These are phyloP conservation scores for Chrysolina oricalcia DNA, from an alignment of 2,888 invertebrate species.

Conservation along the genomic window DNA sequence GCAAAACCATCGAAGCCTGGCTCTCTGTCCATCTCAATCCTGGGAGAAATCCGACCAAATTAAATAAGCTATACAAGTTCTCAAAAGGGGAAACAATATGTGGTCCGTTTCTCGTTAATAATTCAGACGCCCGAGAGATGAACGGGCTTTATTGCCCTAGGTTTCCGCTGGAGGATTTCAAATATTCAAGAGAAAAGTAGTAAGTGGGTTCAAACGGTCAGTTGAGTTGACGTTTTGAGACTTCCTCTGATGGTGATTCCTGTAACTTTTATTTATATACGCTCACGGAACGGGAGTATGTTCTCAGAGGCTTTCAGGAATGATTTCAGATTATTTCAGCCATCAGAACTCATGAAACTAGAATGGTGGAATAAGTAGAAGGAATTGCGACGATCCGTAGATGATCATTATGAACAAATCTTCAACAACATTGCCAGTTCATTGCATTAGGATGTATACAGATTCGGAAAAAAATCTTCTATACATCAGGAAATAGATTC, in stretches of 20 bases:
- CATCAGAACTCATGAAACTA: too few relatives aligned
- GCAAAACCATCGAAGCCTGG: too few relatives aligned
- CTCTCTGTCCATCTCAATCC: background rate
- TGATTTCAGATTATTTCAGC: too few relatives aligned
- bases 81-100: slow-evolving; percentile 5
- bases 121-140: background rate
- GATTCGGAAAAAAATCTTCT: too few relatives aligned
- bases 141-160: background rate
- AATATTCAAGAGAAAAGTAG: slow-evolving; percentile 16
- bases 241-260: background rate
- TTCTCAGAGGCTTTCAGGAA: too few relatives aligned
- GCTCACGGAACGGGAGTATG: background rate
- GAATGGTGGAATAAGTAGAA: too few relatives aligned
- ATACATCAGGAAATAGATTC: too few relatives aligned
- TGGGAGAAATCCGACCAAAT: background rate
- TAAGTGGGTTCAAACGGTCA: slow-evolving; percentile 17
- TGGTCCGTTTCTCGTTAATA: slow-evolving; percentile 14
- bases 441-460: too few relatives aligned
- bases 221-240: slow-evolving; percentile 12
- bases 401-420: too few relatives aligned
- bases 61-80: slow-evolving; percentile 5
- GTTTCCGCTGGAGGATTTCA: background rate
- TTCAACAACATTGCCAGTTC: too few relatives aligned
- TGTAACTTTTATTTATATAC: background rate
- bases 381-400: too few relatives aligned